Conservation (phyloP, 1,140 invertebrate genomes). For the Gryon sp. region DNA sequence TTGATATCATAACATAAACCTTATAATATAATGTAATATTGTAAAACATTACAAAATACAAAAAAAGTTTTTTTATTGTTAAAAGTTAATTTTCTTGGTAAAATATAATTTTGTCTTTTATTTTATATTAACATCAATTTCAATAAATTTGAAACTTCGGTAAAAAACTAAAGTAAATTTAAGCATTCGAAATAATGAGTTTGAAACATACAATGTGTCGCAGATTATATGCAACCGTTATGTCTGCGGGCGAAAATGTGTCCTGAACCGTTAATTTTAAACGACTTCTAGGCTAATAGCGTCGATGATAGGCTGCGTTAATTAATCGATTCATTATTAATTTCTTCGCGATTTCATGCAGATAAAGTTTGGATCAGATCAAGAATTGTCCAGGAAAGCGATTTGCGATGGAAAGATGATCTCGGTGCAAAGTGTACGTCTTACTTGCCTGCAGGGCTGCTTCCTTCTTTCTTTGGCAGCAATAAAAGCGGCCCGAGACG, state of each 20-base stretch:
- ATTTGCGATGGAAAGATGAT: slow-evolving; percentile 2
- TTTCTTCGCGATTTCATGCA: slow-evolving; percentile 23
- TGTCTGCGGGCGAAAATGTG: slow-evolving; percentile 13
- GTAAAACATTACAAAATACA: no score
- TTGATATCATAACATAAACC: slow-evolving; percentile 10
- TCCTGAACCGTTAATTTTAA: slow-evolving; percentile 22
- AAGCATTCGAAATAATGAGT: no score
- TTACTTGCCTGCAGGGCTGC: slow-evolving; percentile 49
- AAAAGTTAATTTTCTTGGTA: no score
- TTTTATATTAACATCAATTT: no score
- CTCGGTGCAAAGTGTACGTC: slow-evolving; percentile 24
- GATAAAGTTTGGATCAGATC: slow-evolving; percentile 13
- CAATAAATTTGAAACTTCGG: no score
- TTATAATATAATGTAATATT: no score
- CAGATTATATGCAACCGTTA: slow-evolving; percentile 18
- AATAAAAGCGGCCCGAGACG: slow-evolving; percentile 46
- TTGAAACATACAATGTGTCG: slow-evolving; percentile 5
- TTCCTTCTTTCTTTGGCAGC: slow-evolving; percentile 48
- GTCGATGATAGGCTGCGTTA: slow-evolving; percentile 35
- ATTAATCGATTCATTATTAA: slow-evolving; percentile 57
- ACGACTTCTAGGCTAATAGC: slow-evolving; percentile 43
- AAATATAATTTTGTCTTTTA: no score
- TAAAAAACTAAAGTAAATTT: no score
- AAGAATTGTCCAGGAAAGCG: slow-evolving; percentile 5
- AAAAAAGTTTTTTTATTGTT: no score